A percentile compares a stretch with the other conserved stretches of the same genome.
Conservation (phyloP, 2,888 invertebrate species). For the Tetheella fluctuosa region DNA sequence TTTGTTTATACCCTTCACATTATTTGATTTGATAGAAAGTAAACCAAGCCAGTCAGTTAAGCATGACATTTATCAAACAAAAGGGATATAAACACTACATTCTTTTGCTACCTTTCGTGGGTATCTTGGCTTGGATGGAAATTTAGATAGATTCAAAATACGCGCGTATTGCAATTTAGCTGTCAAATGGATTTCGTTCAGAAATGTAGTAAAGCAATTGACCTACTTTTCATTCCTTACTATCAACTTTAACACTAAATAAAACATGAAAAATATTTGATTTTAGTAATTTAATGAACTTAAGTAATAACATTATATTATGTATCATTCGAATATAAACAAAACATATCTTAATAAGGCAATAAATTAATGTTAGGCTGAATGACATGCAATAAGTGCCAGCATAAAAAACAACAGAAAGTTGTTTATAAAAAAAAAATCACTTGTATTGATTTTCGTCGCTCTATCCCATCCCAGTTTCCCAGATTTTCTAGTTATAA, state of each 20-base stretch:
- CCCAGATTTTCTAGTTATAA: constrained; percentile 56
- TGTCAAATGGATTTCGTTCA: neutral
- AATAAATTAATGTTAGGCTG: constrained; percentile 32
- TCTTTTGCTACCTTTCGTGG: too few relatives aligned
- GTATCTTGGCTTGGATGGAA: too few relatives aligned
- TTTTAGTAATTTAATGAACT: neutral
- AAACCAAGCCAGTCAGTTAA: neutral
- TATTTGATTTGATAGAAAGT: neutral
- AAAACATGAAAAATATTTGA: neutral
- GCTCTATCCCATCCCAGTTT: constrained; percentile 35
- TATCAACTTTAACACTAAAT: neutral
- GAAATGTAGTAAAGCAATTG: neutral
- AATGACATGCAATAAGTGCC: constrained; percentile 33
- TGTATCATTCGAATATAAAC: neutral
- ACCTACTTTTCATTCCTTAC: too few relatives aligned
- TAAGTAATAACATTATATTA: neutral
- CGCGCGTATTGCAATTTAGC: neutral
- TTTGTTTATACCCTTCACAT: neutral
- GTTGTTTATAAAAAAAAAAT: constrained; percentile 70
- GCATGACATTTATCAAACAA: too few relatives aligned
- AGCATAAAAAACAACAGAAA: constrained; percentile 43
- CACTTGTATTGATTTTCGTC: constrained; percentile 74
- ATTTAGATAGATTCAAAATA: neutral
- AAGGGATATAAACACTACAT: too few relatives aligned
- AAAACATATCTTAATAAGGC: neutral